phyloP scores from a whole-genome alignment of 2,888 invertebrate species.

The Amphipoea lucens region DNA sequence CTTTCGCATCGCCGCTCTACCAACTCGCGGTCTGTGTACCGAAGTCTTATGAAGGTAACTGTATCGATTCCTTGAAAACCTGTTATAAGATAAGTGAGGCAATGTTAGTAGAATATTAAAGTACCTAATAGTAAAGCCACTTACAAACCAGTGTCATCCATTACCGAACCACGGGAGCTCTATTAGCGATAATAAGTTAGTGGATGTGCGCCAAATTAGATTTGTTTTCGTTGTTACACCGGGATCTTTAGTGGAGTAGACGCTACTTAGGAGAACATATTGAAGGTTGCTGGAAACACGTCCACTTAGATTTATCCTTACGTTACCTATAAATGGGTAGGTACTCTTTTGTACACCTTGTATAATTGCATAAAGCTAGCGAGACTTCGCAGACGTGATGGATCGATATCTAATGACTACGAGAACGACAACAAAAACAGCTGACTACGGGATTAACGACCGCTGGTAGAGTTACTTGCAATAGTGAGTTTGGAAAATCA shows the following conservation, averaged over 20 bases:
- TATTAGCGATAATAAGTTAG: constrained; percentile 58
- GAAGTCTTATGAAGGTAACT: neutral
- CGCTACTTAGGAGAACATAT: neutral
- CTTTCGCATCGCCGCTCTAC: neutral
- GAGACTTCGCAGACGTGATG: no score
- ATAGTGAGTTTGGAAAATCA: no score
- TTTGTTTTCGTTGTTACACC: constrained; percentile 43
- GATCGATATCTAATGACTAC: no score
- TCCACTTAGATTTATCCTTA: neutral
- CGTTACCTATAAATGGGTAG: neutral
- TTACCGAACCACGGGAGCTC: constrained; percentile 59
- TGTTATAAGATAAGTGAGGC: constrained; percentile 16
- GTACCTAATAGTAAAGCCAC: constrained; percentile 46
- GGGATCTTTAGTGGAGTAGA: constrained; percentile 10
- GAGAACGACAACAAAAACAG: no score
- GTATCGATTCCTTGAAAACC: constrained; percentile 34
- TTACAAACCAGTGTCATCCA: constrained; percentile 60
- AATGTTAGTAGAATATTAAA: constrained; percentile 37
- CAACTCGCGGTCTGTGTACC: neutral
- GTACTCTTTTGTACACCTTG: neutral
- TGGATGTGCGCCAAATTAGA: constrained; percentile 56
- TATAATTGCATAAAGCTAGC: neutral
- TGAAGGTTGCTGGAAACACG: neutral
- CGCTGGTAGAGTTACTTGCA: no score
- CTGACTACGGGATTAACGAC: no score